Base-by-base conservation (phyloP, 1,140 invertebrate species). In the Octopus sinensis region DNA sequence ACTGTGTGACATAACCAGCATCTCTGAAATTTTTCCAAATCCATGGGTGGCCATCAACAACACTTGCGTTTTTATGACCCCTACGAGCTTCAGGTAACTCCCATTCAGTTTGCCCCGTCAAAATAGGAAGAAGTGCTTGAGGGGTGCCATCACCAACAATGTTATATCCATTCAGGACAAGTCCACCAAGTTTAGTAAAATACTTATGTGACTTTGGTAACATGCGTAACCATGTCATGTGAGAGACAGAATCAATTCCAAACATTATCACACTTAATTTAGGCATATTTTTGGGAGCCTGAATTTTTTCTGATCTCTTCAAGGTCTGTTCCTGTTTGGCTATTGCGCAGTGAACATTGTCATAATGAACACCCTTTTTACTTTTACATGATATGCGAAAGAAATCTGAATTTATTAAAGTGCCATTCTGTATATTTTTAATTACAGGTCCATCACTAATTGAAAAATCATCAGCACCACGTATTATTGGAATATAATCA, bases 121-220 rank as follows among this genome's bases (percentile, higher is more conserved):
- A 91, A 76, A 98, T 95, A 0, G 97, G 97, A 68, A 97, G 95
- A 30, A 98, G 90, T 0, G 97, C 96, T 86, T 97, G 96, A 0
- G 96, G 96, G 0, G 97, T 98, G 0, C 97, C 97, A 91, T 98
- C 97, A 0, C 97, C 97, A 4, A 98, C 94, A 81, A 98, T 97
- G 87, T 97, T 97, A 85, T 96, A 96, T 80, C 95, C 95, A 87
- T 96, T 92, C 1, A 97, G 88, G 6, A 96, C 92, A 13, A 93
- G 90, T 5, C 93, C 93, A 51, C 93, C 91, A n/a, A 97, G 89
- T 13, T 96, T 91, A 0, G 92, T 94, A 53, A 98, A 90, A 87
- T 95, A 96, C 51, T 93, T 91, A 86, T 96, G 95, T 9, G 94
- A 94, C 84, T 94, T 94, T 4, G 96, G 96, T 76, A 98, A 91